A percentile compares a stretch with the other conserved stretches of the same genome.
phyloP scores from a whole-genome alignment of 1,140 invertebrate genomes.

The Lordiphosa clarofinis region DNA sequence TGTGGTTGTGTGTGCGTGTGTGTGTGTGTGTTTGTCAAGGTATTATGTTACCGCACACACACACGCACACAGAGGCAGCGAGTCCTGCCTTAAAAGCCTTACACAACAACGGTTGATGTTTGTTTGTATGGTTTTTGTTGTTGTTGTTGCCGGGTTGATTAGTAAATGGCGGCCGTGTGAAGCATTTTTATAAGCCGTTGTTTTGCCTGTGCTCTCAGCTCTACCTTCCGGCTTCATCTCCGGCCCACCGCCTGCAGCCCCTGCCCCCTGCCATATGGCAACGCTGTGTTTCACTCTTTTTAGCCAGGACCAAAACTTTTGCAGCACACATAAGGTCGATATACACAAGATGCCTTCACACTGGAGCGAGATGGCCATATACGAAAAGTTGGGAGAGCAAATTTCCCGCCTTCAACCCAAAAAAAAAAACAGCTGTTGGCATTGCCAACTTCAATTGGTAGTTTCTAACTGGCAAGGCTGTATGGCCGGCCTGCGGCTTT shows the following conservation, averaged over 20 bases:
- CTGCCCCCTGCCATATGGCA: slow-evolving; percentile 68
- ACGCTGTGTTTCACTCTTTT: slow-evolving; percentile 53
- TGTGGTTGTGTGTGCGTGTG: slow-evolving; percentile 25
- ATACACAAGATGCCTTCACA: slow-evolving; percentile 65
- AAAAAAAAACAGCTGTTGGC: slow-evolving; percentile 68
- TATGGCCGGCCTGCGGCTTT: slow-evolving; percentile 67
- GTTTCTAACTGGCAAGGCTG: slow-evolving; percentile 54
- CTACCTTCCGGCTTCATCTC: slow-evolving; percentile 74
- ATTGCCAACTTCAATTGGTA: slow-evolving; percentile 36
- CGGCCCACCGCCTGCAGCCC: slow-evolving; percentile 33
- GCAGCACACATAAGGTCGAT: slow-evolving; percentile 67
- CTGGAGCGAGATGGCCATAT: slow-evolving; percentile 32
- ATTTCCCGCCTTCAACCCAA: slow-evolving; percentile 34
- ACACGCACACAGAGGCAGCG: background rate
- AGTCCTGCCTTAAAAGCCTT: background rate
- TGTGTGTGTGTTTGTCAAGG: slow-evolving; percentile 38
- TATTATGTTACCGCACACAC: slow-evolving; percentile 44
- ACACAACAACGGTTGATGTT: slow-evolving; percentile 28
- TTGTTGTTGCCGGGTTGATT: slow-evolving; percentile 56
- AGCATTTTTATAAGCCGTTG: slow-evolving; percentile 52
- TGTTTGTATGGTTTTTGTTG: slow-evolving; percentile 39
- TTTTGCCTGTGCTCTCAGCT: slow-evolving; percentile 56
- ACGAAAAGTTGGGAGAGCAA: slow-evolving; percentile 31
- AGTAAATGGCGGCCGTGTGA: slow-evolving; percentile 53
- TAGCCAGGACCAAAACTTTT: slow-evolving; percentile 56